Percentiles rank a stretch among this genome's conserved stretches.
These are phyloP conservation scores for Varroa destructor DNA, from an alignment of 1,140 invertebrate species.

Conservation along the genomic window DNA sequence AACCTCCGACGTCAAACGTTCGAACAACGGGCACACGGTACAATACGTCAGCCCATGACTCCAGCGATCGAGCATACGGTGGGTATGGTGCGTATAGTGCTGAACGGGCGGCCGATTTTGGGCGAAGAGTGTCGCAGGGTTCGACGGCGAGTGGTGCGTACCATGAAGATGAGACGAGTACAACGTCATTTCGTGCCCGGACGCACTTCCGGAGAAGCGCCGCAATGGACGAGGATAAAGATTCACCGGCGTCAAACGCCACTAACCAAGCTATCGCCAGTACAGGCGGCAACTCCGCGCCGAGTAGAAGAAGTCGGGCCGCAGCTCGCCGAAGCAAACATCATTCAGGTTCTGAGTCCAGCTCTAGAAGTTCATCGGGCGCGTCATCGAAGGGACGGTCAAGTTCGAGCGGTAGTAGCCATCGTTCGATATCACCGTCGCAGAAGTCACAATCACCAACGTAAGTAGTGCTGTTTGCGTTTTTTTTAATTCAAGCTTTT, in stretches of 20 bases:
- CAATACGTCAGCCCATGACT: too few species aligned
- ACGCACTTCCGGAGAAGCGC: too few species aligned
- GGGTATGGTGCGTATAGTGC: too few species aligned
- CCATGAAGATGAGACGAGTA: conserved; percentile 15
- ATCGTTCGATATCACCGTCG: conserved; percentile 35
- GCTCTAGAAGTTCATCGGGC: conserved; percentile 34
- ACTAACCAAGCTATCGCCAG: too few species aligned
- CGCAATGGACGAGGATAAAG: too few species aligned
- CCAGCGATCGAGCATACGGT: too few species aligned
- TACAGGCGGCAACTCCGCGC: too few species aligned
- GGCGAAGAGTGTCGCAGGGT: conserved; percentile 14
- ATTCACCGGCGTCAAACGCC: too few species aligned
- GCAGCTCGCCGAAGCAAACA: background rate
- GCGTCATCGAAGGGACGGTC: conserved; percentile 33
- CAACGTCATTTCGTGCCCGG: background rate
- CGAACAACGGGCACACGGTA: too few species aligned
- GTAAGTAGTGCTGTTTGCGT: conserved; percentile 31
- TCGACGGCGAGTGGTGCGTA: conserved; percentile 2
- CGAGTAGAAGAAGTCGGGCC: too few species aligned
- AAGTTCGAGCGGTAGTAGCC: conserved; percentile 33
- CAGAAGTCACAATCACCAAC: conserved; percentile 34
- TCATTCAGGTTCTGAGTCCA: conserved; percentile 32
- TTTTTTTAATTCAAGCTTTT: background rate
- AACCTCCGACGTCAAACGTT: too few species aligned
- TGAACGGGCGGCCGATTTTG: too few species aligned